Percentiles rank a stretch among this genome's conserved stretches.
phyloP scores from a whole-genome alignment of 1,140 invertebrate species.

The Hycleus phaleratus region DNA sequence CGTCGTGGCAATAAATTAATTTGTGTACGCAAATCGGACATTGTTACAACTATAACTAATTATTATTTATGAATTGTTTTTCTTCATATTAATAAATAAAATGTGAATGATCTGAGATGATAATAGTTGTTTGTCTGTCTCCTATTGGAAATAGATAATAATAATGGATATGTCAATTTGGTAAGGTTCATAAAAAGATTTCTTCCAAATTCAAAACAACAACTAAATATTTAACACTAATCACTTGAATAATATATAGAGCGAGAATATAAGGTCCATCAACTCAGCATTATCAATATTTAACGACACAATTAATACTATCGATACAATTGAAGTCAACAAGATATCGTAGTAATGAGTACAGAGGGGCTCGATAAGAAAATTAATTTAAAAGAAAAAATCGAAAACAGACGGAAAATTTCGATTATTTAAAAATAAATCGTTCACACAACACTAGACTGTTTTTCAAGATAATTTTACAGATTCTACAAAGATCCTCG shows the following conservation, averaged over 20 bases:
- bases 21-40: slow-evolving; percentile 19
- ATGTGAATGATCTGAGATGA: not conserved
- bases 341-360: too few relatives aligned
- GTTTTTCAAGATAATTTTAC: not conserved
- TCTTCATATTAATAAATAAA: slow-evolving; percentile 5
- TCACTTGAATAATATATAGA: too few relatives aligned
- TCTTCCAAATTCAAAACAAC: not conserved
- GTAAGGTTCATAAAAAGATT: not conserved
- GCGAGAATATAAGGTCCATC: too few relatives aligned
- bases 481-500: not conserved
- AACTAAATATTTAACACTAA: not conserved
- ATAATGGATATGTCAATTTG: not conserved
- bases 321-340: too few relatives aligned
- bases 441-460: slow-evolving; percentile 1
- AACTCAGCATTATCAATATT: too few relatives aligned
- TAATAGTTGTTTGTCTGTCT: not conserved
- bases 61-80: slow-evolving; percentile 6
- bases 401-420: not conserved
- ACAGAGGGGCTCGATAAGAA: too few relatives aligned
- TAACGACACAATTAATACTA: too few relatives aligned
- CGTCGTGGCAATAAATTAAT: slow-evolving; percentile 16
- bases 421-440: not conserved
- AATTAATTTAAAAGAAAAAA: too few relatives aligned
- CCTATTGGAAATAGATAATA: not conserved
- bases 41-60: slow-evolving; percentile 10